Evolutionary conservation across 2,888 invertebrate species (phyloP).

Genomic region (Didymodactylos carnosus): DNA sequence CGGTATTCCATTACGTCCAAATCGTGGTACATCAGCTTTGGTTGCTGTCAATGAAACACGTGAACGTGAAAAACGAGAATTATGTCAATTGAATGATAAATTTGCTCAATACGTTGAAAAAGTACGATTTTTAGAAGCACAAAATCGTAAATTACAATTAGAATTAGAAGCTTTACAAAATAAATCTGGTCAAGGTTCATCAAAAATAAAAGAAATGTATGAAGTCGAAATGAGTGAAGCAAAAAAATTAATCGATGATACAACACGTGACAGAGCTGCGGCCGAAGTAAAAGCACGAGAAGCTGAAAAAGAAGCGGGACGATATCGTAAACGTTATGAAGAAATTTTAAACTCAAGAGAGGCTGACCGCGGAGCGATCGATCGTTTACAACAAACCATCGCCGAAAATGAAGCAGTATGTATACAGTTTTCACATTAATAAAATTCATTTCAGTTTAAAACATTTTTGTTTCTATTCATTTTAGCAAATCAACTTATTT

Average conservation of each 20-base stretch:
- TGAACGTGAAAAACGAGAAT: slow-evolving; percentile 14
- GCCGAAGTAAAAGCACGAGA: slow-evolving; percentile 32
- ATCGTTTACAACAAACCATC: slow-evolving; percentile 11
- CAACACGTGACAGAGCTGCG: slow-evolving; percentile 36
- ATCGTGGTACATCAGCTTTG: not conserved
- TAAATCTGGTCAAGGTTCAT: slow-evolving; percentile 31
- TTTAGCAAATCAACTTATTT: slow-evolving; percentile 11
- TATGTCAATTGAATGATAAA: slow-evolving; percentile 34
- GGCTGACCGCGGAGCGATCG: slow-evolving; percentile 6
- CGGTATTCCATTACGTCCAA: slow-evolving; percentile 11
- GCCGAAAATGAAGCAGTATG: slow-evolving; percentile 14
- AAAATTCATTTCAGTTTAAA: too few relatives aligned
- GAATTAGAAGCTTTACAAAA: slow-evolving; percentile 29
- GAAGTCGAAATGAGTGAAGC: slow-evolving; percentile 37
- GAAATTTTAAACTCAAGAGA: slow-evolving; percentile 6
- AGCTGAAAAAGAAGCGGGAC: slow-evolving; percentile 12
- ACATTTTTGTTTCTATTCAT: too few relatives aligned
- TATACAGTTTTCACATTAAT: too few relatives aligned
- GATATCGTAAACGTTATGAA: slow-evolving; percentile 8
- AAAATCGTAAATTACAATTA: slow-evolving; percentile 30
- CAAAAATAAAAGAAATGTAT: slow-evolving; percentile 35
- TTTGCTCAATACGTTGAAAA: slow-evolving; percentile 39
- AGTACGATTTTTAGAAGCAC: slow-evolving; percentile 34
- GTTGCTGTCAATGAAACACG: slow-evolving; percentile 13
- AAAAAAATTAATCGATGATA: slow-evolving; percentile 36